Evolutionary conservation across 53 echinoderm and acorn worm genomes (phyloP), one percentile per base, ranked within the genome.

Genomic region (Crossaster papposus): DNA sequence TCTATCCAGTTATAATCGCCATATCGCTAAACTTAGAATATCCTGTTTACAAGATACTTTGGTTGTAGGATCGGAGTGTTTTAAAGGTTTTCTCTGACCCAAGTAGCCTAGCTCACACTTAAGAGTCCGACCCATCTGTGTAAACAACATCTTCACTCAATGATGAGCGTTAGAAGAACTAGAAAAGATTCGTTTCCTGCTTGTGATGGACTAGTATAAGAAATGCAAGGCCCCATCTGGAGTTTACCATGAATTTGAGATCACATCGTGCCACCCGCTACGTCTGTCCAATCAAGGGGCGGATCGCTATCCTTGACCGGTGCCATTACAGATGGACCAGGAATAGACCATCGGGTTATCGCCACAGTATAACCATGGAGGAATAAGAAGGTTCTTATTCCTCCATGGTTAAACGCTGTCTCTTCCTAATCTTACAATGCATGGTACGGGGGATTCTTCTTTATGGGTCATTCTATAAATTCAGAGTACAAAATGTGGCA

Each of bases 251-350:
- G 68, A 68, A 68, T 68, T 68, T 10, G 24, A 68, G 68, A 18
- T 18, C 64, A 18, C 64, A 15, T 3, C 28, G 68, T 68, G 68
- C 3, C 68, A 68, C 24, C 68, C 28, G 68, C 68, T 26, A 24
- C 28, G 68, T 26, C 28, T 26, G 68, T 18, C n/a, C 68, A 68
- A 68, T 68, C 68, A 68, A 68, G 24, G 68, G 68, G 22, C 24
- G 10, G 68, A 26, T 68, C 28, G 68, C 28, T 68, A 68, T n/a
- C 68, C 68, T 68, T 68, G 68, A 68, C 68, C 68, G 68, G 68
- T 68, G 22, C 28, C 68, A 26, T 26, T 28, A 26, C 68, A 23
- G 22, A 11, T 68, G 53, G 53, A 58, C 68, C 28, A 10, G 28
- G 22, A 11, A 26, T n/a, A 23, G 24, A 68, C 11, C 20, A 11